Percentiles rank a stretch among this genome's conserved stretches.
phyloP scores from a whole-genome alignment of 2,797 vertebrate species.

The Chelidonichthys spinosus region DNA sequence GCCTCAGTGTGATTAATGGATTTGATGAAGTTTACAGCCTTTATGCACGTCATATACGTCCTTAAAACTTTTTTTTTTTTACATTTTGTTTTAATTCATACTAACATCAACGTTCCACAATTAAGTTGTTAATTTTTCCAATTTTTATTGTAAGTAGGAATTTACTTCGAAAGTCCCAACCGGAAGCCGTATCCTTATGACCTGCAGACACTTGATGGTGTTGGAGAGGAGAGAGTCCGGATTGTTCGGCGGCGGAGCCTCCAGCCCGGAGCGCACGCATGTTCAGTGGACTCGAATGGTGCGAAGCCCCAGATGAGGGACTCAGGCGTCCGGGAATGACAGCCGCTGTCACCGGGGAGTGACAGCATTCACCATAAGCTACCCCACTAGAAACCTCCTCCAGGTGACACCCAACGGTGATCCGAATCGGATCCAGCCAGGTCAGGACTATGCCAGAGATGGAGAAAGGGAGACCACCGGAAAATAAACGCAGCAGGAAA shows the following conservation, averaged over 20 bases:
- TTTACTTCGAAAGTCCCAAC: conserved; percentile 51
- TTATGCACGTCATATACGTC: neutral
- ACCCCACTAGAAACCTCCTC: conserved; percentile 31
- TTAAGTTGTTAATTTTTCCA: neutral
- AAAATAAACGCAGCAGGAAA: conserved; percentile 98
- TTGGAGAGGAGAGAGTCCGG: conserved; percentile 49
- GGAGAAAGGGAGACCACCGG: conserved; percentile 97
- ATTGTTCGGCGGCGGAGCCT: conserved; percentile 68
- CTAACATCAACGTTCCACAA: neutral
- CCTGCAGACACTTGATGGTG: conserved; percentile 19
- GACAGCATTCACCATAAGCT: conserved; percentile 74
- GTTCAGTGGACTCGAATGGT: conserved; percentile 78
- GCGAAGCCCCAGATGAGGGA: conserved; percentile 88
- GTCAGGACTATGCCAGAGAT: conserved; percentile 96
- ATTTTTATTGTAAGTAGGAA: neutral
- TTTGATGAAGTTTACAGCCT: neutral
- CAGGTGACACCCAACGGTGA: conserved; percentile 78
- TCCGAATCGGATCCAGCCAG: conserved; percentile 86
- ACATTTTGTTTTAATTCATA: neutral
- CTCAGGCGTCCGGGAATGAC: conserved; percentile 84
- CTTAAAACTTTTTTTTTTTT: neutral
- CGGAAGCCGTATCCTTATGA: neutral
- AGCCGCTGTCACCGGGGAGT: conserved; percentile 78
- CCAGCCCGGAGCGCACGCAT: conserved; percentile 84
- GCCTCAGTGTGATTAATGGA: too few species aligned